phyloP scores from a whole-genome alignment of 2,113 vertebrate species.

The Anolis carolinensis region DNA sequence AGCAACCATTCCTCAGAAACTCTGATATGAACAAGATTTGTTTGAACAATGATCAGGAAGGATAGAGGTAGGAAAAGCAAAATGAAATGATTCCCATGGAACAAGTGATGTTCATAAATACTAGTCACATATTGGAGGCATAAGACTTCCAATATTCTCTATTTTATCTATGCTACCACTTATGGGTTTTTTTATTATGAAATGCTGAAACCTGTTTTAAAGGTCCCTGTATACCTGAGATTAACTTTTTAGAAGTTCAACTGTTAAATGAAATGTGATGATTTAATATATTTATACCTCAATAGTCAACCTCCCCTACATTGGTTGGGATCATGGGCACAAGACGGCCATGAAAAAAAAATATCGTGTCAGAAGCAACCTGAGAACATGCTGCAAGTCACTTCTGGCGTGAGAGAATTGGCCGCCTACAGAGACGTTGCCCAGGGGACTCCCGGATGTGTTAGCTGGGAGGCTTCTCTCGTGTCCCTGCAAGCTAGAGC shows the following conservation, averaged over 20 bases:
- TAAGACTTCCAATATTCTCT: neutral
- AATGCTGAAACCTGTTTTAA: neutral
- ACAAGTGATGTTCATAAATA: neutral
- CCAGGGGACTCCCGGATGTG: too few relatives aligned
- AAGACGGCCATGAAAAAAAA: too few relatives aligned
- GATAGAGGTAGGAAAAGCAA: neutral
- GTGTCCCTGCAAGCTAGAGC: too few relatives aligned
- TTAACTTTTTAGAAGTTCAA: neutral
- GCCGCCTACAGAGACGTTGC: too few relatives aligned
- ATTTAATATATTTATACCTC: neutral
- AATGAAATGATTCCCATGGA: neutral
- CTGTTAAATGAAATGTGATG: neutral
- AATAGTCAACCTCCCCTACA: too few relatives aligned
- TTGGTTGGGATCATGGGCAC: too few relatives aligned
- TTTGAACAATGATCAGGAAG: constrained; percentile 1
- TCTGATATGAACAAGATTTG: rapidly evolving
- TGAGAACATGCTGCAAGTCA: too few relatives aligned
- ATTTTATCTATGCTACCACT: neutral
- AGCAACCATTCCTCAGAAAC: neutral
- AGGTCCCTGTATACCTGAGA: neutral
- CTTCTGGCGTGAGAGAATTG: too few relatives aligned
- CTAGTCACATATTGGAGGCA: neutral
- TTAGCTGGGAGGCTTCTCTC: too few relatives aligned
- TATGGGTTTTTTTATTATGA: neutral
- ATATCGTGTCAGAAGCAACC: too few relatives aligned